Evolutionary conservation across 2,113 vertebrate genomes (phyloP).

Genomic region (Chitala chitala): DNA sequence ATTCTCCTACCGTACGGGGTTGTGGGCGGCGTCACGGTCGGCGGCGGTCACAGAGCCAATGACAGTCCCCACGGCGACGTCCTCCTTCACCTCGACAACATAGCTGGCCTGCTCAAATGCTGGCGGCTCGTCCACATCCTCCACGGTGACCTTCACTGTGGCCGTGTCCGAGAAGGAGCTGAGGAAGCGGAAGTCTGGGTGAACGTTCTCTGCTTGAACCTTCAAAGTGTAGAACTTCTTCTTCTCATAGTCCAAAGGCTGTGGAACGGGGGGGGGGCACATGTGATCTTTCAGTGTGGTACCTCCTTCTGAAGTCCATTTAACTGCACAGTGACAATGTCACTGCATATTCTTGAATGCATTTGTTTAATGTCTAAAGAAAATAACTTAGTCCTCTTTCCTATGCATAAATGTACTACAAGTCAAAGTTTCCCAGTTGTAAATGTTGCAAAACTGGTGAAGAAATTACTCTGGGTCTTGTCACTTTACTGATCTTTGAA

Average conservation of each 20-base stretch:
- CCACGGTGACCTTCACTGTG: constrained; percentile 73
- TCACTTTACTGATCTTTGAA: too few relatives aligned
- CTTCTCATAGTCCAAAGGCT: constrained; percentile 87
- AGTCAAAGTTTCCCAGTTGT: too few relatives aligned
- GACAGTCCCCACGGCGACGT: constrained; percentile 66
- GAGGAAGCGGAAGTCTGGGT: constrained; percentile 72
- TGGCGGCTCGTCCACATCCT: constrained; percentile 88
- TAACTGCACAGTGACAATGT: not conserved
- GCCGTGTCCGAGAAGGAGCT: constrained; percentile 76
- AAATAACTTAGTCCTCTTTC: too few relatives aligned
- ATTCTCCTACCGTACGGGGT: constrained; percentile 72
- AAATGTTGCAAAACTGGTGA: too few relatives aligned
- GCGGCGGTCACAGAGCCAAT: constrained; percentile 78
- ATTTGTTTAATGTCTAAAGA: too few relatives aligned
- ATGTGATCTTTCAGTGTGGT: not conserved
- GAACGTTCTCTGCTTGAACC: constrained; percentile 82
- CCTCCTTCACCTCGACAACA: constrained; percentile 82
- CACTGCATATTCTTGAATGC: too few relatives aligned
- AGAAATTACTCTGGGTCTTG: too few relatives aligned
- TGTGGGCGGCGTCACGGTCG: constrained; percentile 77
- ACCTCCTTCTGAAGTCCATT: not conserved
- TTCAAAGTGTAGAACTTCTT: constrained; percentile 80
- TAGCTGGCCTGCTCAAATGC: constrained; percentile 80
- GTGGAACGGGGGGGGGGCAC: not conserved
- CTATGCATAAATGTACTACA: too few relatives aligned